A percentile compares a stretch with the other conserved stretches of the same genome.
Conservation (phyloP, 2,888 invertebrate species). For the Parthenolecanium corni region DNA sequence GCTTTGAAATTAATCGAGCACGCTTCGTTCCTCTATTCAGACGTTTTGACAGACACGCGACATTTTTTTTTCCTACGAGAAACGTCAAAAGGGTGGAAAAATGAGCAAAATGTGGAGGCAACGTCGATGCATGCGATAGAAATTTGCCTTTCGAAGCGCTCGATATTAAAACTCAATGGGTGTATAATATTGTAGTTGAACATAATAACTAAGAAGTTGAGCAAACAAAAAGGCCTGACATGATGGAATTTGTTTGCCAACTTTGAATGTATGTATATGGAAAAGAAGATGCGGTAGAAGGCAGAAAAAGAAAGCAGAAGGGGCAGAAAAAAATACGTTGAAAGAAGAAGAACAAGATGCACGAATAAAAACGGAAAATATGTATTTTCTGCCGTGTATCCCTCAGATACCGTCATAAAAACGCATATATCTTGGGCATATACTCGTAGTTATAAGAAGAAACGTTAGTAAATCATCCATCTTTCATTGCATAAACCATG, state of each 20-base stretch:
- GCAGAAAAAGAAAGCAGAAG: background rate
- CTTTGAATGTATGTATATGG: background rate
- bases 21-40: no score
- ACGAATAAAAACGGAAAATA: conserved; percentile 8
- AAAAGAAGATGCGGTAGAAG: background rate
- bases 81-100: no score
- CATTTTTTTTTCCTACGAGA: no score
- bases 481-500: conserved; percentile 23
- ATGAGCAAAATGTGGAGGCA: no score
- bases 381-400: background rate
- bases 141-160: no score
- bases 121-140: no score
- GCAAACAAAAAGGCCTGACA: conserved; percentile 24
- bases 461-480: conserved; percentile 22
- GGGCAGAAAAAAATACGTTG: no score
- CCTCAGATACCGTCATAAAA: conserved; percentile 12
- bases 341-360: background rate
- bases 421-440: background rate
- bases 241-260: conserved; percentile 25
- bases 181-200: conserved; percentile 17
- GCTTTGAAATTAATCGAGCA: no score
- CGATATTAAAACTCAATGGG: conserved; percentile 13
- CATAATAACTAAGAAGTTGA: conserved; percentile 14
- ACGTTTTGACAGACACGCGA: no score
- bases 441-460: background rate